Evolutionary conservation across 2,888 invertebrate species (phyloP), one percentile per base, ranked within the genome.

Genomic region (Artemia sinica): DNA sequence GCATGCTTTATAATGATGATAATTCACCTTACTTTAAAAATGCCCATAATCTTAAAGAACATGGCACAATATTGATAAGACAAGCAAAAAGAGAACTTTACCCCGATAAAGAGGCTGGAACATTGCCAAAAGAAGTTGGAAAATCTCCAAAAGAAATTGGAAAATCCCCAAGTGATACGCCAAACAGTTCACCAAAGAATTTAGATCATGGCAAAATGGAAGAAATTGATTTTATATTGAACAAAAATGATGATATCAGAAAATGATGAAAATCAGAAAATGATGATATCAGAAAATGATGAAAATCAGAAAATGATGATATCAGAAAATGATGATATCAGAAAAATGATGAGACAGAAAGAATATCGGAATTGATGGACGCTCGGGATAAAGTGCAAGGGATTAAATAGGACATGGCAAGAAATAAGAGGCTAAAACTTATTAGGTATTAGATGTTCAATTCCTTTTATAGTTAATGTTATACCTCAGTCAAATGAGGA

Each of bases 11-110:
- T 77, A 98, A 98, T 77, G 87, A 89, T 72, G 90, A 91, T 76
- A 94, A 95, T 74, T 95, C 95, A 0, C 88, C 94, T 70, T 96
- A 92, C 78, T 95, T 94, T 78, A 85, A 89, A 69, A 88, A 92
- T 2, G 95, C 89, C 0, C 81, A 89, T 2, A 88, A 88, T 75
- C 88, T 96, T 86, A 84, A 90, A 58, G 94, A 94, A 74, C 90
- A 78, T 76, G 79, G 79, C 71, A 71, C 72, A 65, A 28, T 13
- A 10, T 8, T 14, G 8, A 66, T 48, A 18, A 8, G n/a, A 13
- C 41, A 50, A 66, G n/a, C 66, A 13, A 66, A 6, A 66, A 66
- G n/a, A 14, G 49, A 66, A 41, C 50, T 66, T 11, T 10, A 50
- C 14, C 41, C 41, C 41, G 41, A 41, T 41, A 41, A 41, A 41